Evolutionary conservation across 2,888 invertebrate genomes (phyloP), one percentile per base, ranked within the genome.

Genomic region (Plusia festucae): DNA sequence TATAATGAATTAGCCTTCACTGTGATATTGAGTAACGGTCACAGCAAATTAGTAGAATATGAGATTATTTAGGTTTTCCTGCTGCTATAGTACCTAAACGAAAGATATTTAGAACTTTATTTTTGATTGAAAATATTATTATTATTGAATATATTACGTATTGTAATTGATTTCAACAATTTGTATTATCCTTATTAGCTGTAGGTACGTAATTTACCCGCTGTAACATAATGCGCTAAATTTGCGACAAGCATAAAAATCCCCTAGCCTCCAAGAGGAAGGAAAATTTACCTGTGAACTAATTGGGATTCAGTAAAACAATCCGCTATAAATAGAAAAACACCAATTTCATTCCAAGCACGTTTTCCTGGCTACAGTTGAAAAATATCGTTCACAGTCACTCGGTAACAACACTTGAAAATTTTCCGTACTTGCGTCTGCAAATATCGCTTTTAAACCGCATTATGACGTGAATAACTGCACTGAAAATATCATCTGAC

Each of bases 1-100:
- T 44, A 30, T 62, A 55, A 62, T 60, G 24, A 30, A 32, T 49
- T 57, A 63, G 44, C 72, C 76, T 76, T 72, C 68, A 75, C 58
- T 20, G 56, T 66, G 51, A 16, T 65, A 57, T 77, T 77, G 61
- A 61, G 62, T n/a, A 63, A 73, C 13, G 30, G 54, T 67, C 53
- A 51, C 49, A 67, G 44, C 49, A 44, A 59, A 59, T 66, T 73
- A 61, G 71, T 61, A 75, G 52, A 57, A 24, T 30, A 15, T 20
- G 60, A 49, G 60, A 44, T 70, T 51, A 11, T 30, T 20, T 18
- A 61, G 30, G 13, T 34, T 30, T 44, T 49, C 20, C 2, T 11
- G 40, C 20, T 49, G 18, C 46, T 18, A 49, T 20, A 3, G 11
- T 20, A 16, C 16, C n/a, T n/a, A n/a, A n/a, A n/a, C n/a, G n/a